Evolutionary conservation across 1,140 invertebrate species (phyloP), one percentile per base, ranked within the genome.

Genomic region (Philotrypesis tridentata): DNA sequence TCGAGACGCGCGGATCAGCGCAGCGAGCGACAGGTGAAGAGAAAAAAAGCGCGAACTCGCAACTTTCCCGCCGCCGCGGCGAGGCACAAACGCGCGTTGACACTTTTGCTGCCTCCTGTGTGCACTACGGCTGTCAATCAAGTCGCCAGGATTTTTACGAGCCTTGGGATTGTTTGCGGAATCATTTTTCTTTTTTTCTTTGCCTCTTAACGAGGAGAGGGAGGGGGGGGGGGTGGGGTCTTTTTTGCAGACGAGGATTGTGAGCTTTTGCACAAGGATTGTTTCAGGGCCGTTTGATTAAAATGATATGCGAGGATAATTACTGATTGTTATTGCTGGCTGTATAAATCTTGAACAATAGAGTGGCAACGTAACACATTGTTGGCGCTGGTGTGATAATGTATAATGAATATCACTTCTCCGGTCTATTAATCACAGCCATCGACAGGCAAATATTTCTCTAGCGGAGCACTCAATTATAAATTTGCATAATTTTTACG

Each of bases 21-120:
- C n/a, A n/a, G n/a, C n/a, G n/a, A 27, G 61, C 25, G n/a, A 27
- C 12, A 40, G 27, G 1, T 7, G 11, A 17, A 17, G 48, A 0
- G 31, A 23, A 67, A 77, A 67, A 77, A 43, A 11, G 55, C 31
- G 60, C 29, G 60, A 40, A 55, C 17, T 55, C 17, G 17, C 21
- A 61, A 75, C 31, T 75, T 75, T 75, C 60, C 74, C 74, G 61
- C 23, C 40, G 60, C 37, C 43, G 43, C 43, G 14, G 61, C 33
- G n/a, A 25, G 21, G 1, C 14, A 33, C 29, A n/a, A 37, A 14
- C 17, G 14, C 73, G 31, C 23, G 8, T 9, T 33, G 11, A 27
- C 33, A 63, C 60, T 40, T 60, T 21, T 33, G 23, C 2, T 61
- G 31, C 60, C n/a, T n/a, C n/a, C n/a, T n/a, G n/a, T n/a, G 74